Percentiles rank a stretch among this genome's conserved stretches.
phyloP scores from a whole-genome alignment of 2,113 vertebrate genomes.

The Polypterus senegalus region DNA sequence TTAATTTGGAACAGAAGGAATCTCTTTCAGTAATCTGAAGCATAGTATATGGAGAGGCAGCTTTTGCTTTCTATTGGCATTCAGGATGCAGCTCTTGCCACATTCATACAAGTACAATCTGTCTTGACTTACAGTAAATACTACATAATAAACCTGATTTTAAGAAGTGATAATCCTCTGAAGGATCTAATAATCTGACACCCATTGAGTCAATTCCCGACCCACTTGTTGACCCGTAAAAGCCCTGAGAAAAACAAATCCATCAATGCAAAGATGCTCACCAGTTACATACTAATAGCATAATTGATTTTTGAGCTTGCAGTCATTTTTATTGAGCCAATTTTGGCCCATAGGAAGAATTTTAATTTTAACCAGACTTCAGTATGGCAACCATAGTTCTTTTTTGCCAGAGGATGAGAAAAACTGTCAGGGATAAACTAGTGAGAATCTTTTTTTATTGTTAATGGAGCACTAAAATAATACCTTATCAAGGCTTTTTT shows the following conservation, averaged over 20 bases:
- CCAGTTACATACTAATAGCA: constrained; percentile 35
- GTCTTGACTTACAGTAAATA: background rate
- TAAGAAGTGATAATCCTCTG: background rate
- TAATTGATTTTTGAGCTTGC: constrained; percentile 35
- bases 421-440: background rate
- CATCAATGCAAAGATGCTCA: constrained; percentile 39
- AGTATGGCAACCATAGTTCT: too few relatives aligned
- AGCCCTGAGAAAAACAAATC: constrained; percentile 34
- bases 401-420: background rate
- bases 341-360: constrained; percentile 8
- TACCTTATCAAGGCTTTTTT: too few relatives aligned
- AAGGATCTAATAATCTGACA: constrained; percentile 9
- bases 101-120: too few relatives aligned
- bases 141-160: background rate
- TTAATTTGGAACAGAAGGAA: too few relatives aligned
- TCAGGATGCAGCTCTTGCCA: too few relatives aligned
- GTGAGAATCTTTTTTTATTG: too few relatives aligned
- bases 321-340: constrained; percentile 42
- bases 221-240: constrained; percentile 29
- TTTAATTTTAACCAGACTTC: constrained; percentile 11
- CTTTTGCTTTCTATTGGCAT: too few relatives aligned
- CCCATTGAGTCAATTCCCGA: constrained; percentile 13
- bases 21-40: too few relatives aligned
- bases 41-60: too few relatives aligned
- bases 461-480: too few relatives aligned